Evolutionary conservation across 2,797 vertebrate genomes (phyloP).

Genomic region (Tiaroga cobitis): DNA sequence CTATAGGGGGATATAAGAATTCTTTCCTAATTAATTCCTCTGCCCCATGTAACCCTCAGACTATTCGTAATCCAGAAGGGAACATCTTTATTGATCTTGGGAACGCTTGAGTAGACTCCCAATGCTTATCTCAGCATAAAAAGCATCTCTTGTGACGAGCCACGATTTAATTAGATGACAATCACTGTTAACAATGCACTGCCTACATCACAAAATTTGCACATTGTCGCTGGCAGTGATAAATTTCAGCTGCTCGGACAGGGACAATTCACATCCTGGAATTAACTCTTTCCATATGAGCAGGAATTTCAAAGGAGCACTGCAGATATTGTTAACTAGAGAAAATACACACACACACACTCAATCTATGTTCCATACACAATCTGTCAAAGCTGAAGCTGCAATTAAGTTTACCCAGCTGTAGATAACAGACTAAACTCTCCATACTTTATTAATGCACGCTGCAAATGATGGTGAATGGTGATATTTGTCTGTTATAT

Average conservation of each 20-base stretch:
- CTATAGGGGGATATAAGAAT: conserved; percentile 80
- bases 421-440: conserved; percentile 15
- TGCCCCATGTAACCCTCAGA: conserved; percentile 86
- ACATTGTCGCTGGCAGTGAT: conserved; percentile 89
- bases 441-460: neutral
- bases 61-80: conserved; percentile 90
- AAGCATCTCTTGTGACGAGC: conserved; percentile 90
- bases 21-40: conserved; percentile 91
- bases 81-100: conserved; percentile 94
- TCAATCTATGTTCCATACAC: conserved; percentile 11
- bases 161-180: conserved; percentile 98
- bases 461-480: conserved; percentile 16
- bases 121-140: conserved; percentile 94
- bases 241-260: conserved; percentile 83
- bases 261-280: conserved; percentile 75
- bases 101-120: conserved; percentile 84
- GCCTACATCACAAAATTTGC: conserved; percentile 84
- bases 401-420: conserved; percentile 27
- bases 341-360: neutral
- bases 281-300: conserved; percentile 64
- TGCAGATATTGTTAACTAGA: conserved; percentile 33
- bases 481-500: conserved; percentile 1
- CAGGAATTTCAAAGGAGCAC: conserved; percentile 37
- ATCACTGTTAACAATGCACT: conserved; percentile 93
- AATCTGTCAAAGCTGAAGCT: conserved; percentile 16